Base-by-base conservation (phyloP, 2,888 invertebrate genomes). In the Homarus gammarus region DNA sequence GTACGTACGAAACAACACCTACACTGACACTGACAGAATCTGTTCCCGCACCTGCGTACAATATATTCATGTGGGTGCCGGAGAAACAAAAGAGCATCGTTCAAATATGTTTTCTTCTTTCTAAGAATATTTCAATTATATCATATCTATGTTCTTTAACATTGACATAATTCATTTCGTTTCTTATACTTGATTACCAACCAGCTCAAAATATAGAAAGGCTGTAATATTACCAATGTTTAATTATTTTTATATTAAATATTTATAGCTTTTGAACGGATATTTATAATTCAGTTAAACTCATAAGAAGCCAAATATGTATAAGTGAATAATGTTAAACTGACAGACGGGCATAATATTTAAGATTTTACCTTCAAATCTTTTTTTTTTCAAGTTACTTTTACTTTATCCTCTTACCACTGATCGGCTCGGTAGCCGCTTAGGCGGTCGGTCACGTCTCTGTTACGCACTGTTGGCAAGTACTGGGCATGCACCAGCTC, bases 1-100 rank as follows among this genome's bases (percentile, higher is more conserved):
- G n/a, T 78, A 33, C 64, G 5, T 22, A 12, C n/a, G 1, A 36
- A 8, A 27, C 64, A 38, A 79, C 79, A 79, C 61, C 64, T 79
- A 40, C 61, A 61, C 61, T 79, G 61, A 79, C 79, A 79, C 79
- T 79, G 79, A 64, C 79, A 27, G n/a, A 79, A 79, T 79, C 38
- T 36, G 79, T 36, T 40, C 38, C 27, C 51, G 64, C 61, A 61
- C 61, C 79, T 79, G 64, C 61, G 64, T 64, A 40, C 64, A 64
- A 38, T 36, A 22, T 64, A n/a, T 36, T 12, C 64, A 27, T 27
- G 6, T 12, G 38, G 38, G 6, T n/a, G 36, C 79, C 27, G 27
- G 6, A 31, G 1, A 27, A 61, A 79, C 61, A 79, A 64, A 79
- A 79, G 36, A 79, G 40, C 79, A 79, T 79, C 79, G 12, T 12